A percentile compares a stretch with the other conserved stretches of the same genome.
Conservation (phyloP, 2,888 invertebrate genomes). For the Cephus spinipes region DNA sequence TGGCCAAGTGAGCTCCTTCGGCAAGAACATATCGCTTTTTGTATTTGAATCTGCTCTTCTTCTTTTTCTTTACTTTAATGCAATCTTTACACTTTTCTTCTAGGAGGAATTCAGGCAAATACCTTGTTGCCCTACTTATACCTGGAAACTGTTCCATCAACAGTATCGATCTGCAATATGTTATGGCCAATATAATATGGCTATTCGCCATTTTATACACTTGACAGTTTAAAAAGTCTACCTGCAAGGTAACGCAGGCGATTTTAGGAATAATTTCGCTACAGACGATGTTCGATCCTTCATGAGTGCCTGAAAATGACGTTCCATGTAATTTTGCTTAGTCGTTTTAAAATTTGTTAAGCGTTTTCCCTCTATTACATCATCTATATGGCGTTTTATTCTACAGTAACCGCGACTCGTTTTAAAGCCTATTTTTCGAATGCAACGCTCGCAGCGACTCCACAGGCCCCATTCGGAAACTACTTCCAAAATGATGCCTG, state of each 20-base stretch:
- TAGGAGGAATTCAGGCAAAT: constrained; percentile 69
- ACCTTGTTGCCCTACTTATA: constrained; percentile 66
- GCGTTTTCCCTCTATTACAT: background rate
- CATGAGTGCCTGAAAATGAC: constrained; percentile 26
- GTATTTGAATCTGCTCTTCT: constrained; percentile 66
- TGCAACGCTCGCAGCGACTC: constrained; percentile 69
- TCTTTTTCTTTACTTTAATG: constrained; percentile 49
- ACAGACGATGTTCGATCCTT: constrained; percentile 26
- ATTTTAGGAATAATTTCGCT: constrained; percentile 45
- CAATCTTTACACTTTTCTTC: constrained; percentile 54
- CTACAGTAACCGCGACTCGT: constrained; percentile 69
- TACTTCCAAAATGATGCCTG: constrained; percentile 66
- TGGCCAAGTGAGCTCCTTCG: constrained; percentile 70
- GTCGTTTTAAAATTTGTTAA: background rate
- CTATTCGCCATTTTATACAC: background rate
- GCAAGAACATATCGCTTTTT: constrained; percentile 68
- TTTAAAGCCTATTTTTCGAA: constrained; percentile 57
- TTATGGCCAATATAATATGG: background rate
- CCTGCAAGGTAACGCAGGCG: constrained; percentile 57
- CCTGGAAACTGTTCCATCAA: constrained; percentile 66
- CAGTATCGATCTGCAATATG: constrained; percentile 64
- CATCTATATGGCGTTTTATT: constrained; percentile 56
- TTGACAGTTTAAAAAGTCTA: constrained; percentile 21
- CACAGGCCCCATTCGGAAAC: constrained; percentile 70
- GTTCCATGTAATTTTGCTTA: background rate